Base-by-base conservation (phyloP, 2,888 invertebrate species). In the Rhaphigaster nebulosa region DNA sequence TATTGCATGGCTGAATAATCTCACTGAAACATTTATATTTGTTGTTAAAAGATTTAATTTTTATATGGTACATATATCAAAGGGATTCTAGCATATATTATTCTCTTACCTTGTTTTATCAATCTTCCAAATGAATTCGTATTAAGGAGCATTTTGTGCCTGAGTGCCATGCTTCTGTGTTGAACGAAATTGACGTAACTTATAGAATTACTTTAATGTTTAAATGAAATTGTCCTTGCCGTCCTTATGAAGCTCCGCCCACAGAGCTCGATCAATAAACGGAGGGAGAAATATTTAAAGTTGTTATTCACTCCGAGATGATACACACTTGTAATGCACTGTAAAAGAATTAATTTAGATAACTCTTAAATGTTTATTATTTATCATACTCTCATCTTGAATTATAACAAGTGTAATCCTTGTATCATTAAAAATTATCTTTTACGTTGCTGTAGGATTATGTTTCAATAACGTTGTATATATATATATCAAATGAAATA, bases 1-100 rank as follows among this genome's bases (percentile, higher is more conserved):
- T 0, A 93, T 89, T 54, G 56, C 45, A 50, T 29, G 4, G 84
- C 76, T 89, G 18, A 89, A 89, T n/a, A 89, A 54, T 76, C 91
- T n/a, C 20, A 80, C 91, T 91, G 23, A 26, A 84, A 45, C 8
- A 41, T 76, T 76, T 80, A 26, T 41, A 6, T 76, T 4, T 29
- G 23, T 41, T 41, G 2, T 38, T 3, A 38, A 20, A 15, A 8
- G 23, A 26, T n/a, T 1, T 52, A 52, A 1, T 29, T 29, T 10
- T 23, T 60, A 8, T 60, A 23, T 84, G 23, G 23, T n/a, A 6
- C 41, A n/a, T 41, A n/a, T n/a, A n/a, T 6, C 3, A 18, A 45
- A 87, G 56, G 0, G 26, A 41, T 41, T 54, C 4, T 88, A 65
- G 38, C 34, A 38, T 38, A 23, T 38, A 12, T 60, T 88, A 0